These are phyloP conservation scores for Peromyscus leucopus DNA, from an alignment of 2,113 vertebrate species.

Conservation along the genomic window DNA sequence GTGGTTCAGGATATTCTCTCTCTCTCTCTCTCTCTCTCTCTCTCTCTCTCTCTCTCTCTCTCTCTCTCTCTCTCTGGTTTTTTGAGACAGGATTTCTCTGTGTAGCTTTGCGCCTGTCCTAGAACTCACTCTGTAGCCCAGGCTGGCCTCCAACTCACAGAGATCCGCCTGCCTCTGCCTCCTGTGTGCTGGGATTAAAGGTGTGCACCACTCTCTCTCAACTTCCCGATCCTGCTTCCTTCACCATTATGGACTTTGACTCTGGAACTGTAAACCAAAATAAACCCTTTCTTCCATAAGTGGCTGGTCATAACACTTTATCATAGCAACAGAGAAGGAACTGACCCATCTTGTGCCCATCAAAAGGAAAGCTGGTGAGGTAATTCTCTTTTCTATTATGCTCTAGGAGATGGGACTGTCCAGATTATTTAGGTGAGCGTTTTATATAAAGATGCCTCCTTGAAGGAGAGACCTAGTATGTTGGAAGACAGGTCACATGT, in stretches of 20 bases:
- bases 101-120: no score
- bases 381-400: constrained; percentile 40
- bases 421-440: neutral
- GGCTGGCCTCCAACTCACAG: no score
- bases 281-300: neutral
- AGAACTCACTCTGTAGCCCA: no score
- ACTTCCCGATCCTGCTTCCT: neutral
- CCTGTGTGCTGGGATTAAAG: no score
- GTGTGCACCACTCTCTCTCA: neutral
- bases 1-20: neutral
- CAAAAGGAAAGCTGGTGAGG: neutral
- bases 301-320: neutral
- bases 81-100: no score
- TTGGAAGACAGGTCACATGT: neutral
- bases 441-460: constrained; percentile 36
- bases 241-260: neutral
- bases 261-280: neutral
- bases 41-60: neutral
- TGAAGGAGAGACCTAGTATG: neutral
- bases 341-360: neutral
- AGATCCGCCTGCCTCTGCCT: no score
- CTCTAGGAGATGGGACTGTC: neutral
- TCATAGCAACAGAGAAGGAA: neutral
- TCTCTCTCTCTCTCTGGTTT: neutral
- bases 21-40: neutral